Conservation (phyloP, 2,888 invertebrate species). For the Archaeoteleia sp. region DNA sequence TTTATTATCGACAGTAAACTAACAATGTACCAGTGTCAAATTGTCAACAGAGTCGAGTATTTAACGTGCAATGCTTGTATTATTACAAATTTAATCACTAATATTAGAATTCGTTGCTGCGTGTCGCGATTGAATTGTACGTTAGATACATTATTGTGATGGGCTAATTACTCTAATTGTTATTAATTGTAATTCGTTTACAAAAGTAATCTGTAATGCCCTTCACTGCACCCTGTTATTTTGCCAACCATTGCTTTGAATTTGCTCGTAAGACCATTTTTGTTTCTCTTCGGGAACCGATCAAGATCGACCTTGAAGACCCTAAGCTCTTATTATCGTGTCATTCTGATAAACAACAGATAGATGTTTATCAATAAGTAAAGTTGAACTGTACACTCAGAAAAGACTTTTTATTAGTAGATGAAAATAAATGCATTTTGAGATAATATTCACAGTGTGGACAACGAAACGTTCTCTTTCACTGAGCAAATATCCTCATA, state of each 20-base stretch:
- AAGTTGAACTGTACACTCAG: conserved; percentile 51
- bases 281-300: conserved; percentile 38
- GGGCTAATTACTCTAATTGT: conserved; percentile 47
- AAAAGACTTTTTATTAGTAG: conserved; percentile 46
- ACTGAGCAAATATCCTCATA: conserved; percentile 46
- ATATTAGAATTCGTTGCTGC: too few species aligned
- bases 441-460: conserved; percentile 49
- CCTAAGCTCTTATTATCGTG: conserved; percentile 53
- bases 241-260: not conserved
- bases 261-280: not conserved
- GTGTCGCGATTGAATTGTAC: too few species aligned
- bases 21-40: too few species aligned
- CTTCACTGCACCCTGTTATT: conserved; percentile 4
- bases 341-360: conserved; percentile 48
- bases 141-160: too few species aligned
- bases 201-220: conserved; percentile 1
- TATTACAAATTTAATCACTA: too few species aligned
- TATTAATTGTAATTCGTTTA: not conserved
- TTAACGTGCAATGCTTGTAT: too few species aligned
- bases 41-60: too few species aligned
- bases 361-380: conserved; percentile 42
- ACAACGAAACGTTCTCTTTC: conserved; percentile 48
- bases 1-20: too few species aligned
- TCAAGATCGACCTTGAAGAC: conserved; percentile 50
- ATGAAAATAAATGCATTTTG: conserved; percentile 44